Evolutionary conservation across 2,888 invertebrate species (phyloP), one percentile per base, ranked within the genome.

Genomic region (Diadegma fenestrale): DNA sequence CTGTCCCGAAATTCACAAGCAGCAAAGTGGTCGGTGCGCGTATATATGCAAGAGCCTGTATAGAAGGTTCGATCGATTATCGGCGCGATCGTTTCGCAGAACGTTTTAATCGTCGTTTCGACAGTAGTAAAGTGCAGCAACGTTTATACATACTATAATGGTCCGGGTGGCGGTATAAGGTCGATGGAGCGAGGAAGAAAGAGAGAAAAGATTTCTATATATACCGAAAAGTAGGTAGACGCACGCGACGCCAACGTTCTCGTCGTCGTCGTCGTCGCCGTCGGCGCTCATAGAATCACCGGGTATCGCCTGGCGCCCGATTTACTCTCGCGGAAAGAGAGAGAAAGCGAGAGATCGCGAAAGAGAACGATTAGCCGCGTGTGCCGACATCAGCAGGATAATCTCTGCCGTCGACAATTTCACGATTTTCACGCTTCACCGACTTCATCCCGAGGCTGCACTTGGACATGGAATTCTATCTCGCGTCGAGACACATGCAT

Each of bases 321-420:
- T 78, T 61, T 75, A 43, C 73, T 78, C 85, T 51, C 58, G 73
- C 78, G 78, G 43, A 14, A 7, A 68, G 66, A 10, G 63, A 69
- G 63, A 41, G 51, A 33, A 43, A 64, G 33, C 22, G 37, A 17
- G 45, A 51, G 54, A 63, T 61, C 77, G 71, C 30, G 78, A 69
- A 22, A 26, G 71, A 82, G 83, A 81, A 84, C 85, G 87, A 86
- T 88, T 83, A 82, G 80, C 72, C 81, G 79, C 73, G 84, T 76
- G 78, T 80, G 85, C 85, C 76, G 85, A 85, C 82, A 80, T 75
- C 86, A 85, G 73, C 80, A 73, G 82, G 85, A 87, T 84, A 85
- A 86, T 84, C 85, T 87, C 85, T 86, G 84, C 87, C 87, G 84
- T 75, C 77, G 71, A 86, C 87, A 87, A 85, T 85, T 85, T 81